Base-by-base conservation (phyloP, 1,140 invertebrate species). In the Fopius arisanus region DNA sequence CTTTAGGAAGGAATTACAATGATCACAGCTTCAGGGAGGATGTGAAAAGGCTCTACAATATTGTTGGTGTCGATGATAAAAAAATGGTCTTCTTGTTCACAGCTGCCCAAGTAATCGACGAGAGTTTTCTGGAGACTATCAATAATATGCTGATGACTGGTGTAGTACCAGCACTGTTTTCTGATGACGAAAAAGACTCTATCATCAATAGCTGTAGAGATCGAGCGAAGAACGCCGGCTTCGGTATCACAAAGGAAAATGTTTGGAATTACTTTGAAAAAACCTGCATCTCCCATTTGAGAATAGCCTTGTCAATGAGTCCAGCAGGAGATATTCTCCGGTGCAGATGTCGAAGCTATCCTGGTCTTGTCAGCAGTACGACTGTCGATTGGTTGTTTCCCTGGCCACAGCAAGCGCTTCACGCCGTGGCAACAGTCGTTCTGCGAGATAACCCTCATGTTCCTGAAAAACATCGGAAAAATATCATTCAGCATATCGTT, bases 311-410 rank as follows among this genome's bases (percentile, higher is more conserved):
- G 3, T 94, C 95, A 0, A 97, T 97, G 94, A 96, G 94, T 62
- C 95, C 96, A 0, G 90, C 94, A 28, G 94, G 94, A 0, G 94
- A 96, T 77, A 89, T 92, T 6, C 88, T 98, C 40, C 90, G 95
- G 28, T 94, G 92, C 77, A 90, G 95, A 21, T 95, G 96, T 78
- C 89, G 96, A 63, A 96, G 93, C 88, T 98, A 97, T 85, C 96
- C 96, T 0, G 96, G 96, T 0, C 88, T 98, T 0, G 94, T 98
- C 19, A 97, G 96, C 81, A 97, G 95, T 81, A 96, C 95, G 2
- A 96, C 94, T 10, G 96, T 98, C 66, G 95, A 98, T 86, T 98
- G 96, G 96, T 93, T 97, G 75, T 94, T 95, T 80, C 92, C 95
- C 0, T 98, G 97, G 96, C 96, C 96, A 0, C 91, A 93, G 73